phyloP scores from a whole-genome alignment of 2,797 vertebrate species.

The Sebastes hubbsi region DNA sequence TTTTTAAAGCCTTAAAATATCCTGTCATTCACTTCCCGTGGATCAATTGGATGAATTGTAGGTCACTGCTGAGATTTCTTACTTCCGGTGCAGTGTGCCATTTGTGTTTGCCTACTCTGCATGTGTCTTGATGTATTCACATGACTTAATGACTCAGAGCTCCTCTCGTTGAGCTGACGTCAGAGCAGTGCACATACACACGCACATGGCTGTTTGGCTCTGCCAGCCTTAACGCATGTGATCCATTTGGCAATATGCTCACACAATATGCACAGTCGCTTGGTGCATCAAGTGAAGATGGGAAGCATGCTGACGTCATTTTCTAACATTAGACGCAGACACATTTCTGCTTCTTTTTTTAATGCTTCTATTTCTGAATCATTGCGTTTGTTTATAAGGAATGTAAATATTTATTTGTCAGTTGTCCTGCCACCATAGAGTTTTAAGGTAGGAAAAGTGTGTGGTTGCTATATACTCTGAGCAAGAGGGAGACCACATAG shows the following conservation, averaged over 20 bases:
- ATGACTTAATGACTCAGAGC: slow-evolving; percentile 64
- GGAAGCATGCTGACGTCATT: slow-evolving; percentile 32
- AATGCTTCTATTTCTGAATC: background rate
- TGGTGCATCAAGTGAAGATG: slow-evolving; percentile 13
- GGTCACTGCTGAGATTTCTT: slow-evolving; percentile 14
- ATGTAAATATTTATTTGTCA: background rate
- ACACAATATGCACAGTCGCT: slow-evolving; percentile 11
- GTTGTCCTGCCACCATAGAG: background rate
- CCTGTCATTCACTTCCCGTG: slow-evolving; percentile 4
- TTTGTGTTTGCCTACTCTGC: slow-evolving; percentile 39
- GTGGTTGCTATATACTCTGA: background rate
- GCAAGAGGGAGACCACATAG: slow-evolving; percentile 56
- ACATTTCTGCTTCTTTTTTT: background rate
- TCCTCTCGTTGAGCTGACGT: slow-evolving; percentile 56
- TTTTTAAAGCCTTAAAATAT: background rate
- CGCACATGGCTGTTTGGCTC: slow-evolving; percentile 29
- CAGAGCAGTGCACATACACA: slow-evolving; percentile 41
- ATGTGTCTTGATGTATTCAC: slow-evolving; percentile 33
- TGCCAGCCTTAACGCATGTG: slow-evolving; percentile 49
- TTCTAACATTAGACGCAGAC: slow-evolving; percentile 33
- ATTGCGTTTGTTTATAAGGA: background rate
- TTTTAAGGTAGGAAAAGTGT: slow-evolving; percentile 10
- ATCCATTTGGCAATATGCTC: slow-evolving; percentile 46
- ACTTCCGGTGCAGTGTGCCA: slow-evolving; percentile 7
- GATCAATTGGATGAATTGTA: background rate